Evolutionary conservation across 2,888 invertebrate species (phyloP).

Genomic region (Polyploca ridens): DNA sequence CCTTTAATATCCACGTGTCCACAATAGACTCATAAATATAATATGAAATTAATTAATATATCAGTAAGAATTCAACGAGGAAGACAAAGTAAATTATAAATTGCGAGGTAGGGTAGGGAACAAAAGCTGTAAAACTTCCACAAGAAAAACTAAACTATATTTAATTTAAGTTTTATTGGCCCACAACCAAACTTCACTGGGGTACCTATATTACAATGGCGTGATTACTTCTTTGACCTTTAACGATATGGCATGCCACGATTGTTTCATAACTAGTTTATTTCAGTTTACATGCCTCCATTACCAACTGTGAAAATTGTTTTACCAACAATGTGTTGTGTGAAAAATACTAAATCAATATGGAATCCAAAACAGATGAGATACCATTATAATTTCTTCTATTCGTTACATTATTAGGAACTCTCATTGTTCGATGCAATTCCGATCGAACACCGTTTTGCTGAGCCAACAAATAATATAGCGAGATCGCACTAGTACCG

Average conservation of each 20-base stretch:
- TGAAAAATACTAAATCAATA: background rate
- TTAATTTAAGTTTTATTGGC: background rate
- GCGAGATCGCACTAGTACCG: too few species aligned
- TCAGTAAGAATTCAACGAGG: too few species aligned
- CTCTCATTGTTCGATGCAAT: too few species aligned
- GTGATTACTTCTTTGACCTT: background rate
- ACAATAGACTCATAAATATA: too few species aligned
- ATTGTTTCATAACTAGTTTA: constrained; percentile 1
- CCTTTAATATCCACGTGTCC: too few species aligned
- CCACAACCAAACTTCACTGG: background rate
- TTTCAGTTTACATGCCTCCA: constrained; percentile 1
- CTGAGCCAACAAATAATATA: too few species aligned
- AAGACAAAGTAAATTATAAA: too few species aligned
- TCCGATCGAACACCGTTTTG: too few species aligned
- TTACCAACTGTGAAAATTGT: constrained; percentile 6
- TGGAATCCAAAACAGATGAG: background rate
- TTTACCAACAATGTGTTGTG: background rate
- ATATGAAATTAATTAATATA: too few species aligned
- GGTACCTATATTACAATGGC: background rate
- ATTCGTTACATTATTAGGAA: too few species aligned
- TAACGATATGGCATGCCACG: background rate
- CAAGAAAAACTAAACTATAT: background rate
- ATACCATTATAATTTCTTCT: too few species aligned
- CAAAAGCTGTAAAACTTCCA: background rate
- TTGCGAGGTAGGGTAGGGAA: too few species aligned